Percentiles rank a stretch among this genome's conserved stretches.
phyloP scores from a whole-genome alignment of 2,797 vertebrate species.

The Carduelis carduelis region DNA sequence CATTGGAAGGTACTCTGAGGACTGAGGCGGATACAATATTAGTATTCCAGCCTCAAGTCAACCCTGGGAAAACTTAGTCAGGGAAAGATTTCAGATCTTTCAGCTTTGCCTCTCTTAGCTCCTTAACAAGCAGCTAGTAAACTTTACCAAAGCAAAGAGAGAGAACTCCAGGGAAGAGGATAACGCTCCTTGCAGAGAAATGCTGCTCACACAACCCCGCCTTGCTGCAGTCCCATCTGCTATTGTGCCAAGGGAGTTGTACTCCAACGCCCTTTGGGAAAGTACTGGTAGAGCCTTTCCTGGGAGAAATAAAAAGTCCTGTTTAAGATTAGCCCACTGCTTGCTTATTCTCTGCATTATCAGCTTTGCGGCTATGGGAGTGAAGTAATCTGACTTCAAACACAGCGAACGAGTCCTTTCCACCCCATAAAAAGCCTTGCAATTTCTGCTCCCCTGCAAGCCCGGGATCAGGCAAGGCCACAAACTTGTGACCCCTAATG shows the following conservation, averaged over 20 bases:
- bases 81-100: conserved; percentile 43
- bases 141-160: conserved; percentile 41
- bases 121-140: conserved; percentile 45
- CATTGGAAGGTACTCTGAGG: conserved; percentile 19
- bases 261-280: not conserved
- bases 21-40: not conserved
- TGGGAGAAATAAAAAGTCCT: not conserved
- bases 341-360: conserved; percentile 36
- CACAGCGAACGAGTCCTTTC: not conserved
- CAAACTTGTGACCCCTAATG: conserved; percentile 34
- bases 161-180: conserved; percentile 16
- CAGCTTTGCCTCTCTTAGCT: conserved; percentile 21
- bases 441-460: conserved; percentile 26
- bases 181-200: conserved; percentile 18
- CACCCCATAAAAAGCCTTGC: not conserved
- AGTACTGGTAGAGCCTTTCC: not conserved
- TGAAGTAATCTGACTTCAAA: conserved; percentile 56
- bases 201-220: not conserved
- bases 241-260: not conserved
- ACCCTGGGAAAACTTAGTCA: conserved; percentile 30
- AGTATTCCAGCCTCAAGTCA: conserved; percentile 57
- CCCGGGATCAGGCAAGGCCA: conserved; percentile 32
- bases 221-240: conserved; percentile 40
- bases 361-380: not conserved
- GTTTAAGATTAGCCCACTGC: conserved; percentile 2